Base-by-base conservation (phyloP, 2,888 invertebrate genomes). In the Melieria crassipennis region DNA sequence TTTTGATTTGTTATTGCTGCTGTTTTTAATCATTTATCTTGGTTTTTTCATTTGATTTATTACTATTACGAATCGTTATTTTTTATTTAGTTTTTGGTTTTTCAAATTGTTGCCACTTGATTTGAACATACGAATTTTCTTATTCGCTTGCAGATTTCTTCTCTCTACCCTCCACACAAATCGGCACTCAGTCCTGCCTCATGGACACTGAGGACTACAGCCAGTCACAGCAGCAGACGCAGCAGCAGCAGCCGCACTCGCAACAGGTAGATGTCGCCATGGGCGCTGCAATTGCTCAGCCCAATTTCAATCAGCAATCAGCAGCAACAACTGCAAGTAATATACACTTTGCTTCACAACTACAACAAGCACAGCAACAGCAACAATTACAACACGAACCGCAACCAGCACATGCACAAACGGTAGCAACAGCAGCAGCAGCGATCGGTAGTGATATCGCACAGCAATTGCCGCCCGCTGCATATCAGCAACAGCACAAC, bases 131-230 rank as follows among this genome's bases (percentile, higher is more conserved):
- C 52, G 61, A 61, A 65, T 69, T 65, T 71, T 62, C 10, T 60
- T 72, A 60, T 66, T 65, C 6, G 57, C 42, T 73, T 78, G 10
- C 75, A 83, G 83, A 83, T 79, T 84, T 83, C 73, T 84, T 83
- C 72, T 79, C 82, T 16, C 72, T 83, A 76, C 82, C 83, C 73
- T 78, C 82, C 57, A 81, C 83, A 78, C 83, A 83, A 80, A 76
- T 83, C 76, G 83, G 81, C 60, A 83, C 84, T 65, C 83, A 83
- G 75, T 78, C 81, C 58, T 83, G 83, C 65, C 77, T 83, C 57
- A 84, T 84, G 83, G 84, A 84, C 42, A 78, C 77, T 43, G 81
- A 82, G 74, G 83, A 77, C 65, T 64, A 56, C 58, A 4, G 55
- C 13, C 70, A 50, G 11, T 47, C 67, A 43, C 61, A 69, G 4